Conservation (phyloP, 1,140 invertebrate genomes). For the Brachystomella parvula region DNA sequence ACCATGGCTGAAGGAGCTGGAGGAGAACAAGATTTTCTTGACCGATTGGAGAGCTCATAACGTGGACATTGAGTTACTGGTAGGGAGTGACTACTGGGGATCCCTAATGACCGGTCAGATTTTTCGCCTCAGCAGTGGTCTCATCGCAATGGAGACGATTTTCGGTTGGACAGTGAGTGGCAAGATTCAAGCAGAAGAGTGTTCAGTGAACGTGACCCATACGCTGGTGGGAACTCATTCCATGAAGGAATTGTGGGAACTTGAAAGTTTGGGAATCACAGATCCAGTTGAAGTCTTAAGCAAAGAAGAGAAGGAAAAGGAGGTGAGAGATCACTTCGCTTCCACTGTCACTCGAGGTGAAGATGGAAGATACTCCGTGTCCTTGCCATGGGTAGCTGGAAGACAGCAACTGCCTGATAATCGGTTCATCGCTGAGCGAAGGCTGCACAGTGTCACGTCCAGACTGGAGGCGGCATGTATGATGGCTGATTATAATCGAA, state of each 20-base stretch:
- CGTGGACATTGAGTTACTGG: slow-evolving; percentile 8
- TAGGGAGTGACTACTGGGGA: slow-evolving; percentile 19
- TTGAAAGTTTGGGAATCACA: slow-evolving; percentile 38
- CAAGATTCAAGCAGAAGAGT: background rate
- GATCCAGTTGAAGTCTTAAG: slow-evolving; percentile 7
- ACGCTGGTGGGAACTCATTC: slow-evolving; percentile 29
- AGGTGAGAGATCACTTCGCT: slow-evolving; percentile 8
- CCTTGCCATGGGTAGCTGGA: slow-evolving; percentile 18
- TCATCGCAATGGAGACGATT: slow-evolving; percentile 38
- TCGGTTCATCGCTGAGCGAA: background rate
- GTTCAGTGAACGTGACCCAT: slow-evolving; percentile 14
- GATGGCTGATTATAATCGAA: background rate
- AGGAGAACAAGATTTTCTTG: slow-evolving; percentile 25
- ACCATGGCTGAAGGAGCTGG: slow-evolving; percentile 16
- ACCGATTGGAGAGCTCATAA: background rate
- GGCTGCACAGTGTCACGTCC: slow-evolving; percentile 13
- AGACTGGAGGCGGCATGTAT: background rate
- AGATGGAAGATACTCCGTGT: slow-evolving; percentile 14
- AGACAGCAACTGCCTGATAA: slow-evolving; percentile 14
- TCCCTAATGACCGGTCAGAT: slow-evolving; percentile 19
- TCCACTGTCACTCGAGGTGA: background rate
- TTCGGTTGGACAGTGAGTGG: slow-evolving; percentile 41
- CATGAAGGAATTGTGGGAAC: slow-evolving; percentile 41
- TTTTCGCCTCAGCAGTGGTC: slow-evolving; percentile 9
- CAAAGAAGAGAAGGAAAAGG: slow-evolving; percentile 6